Evolutionary conservation across 1,140 invertebrate genomes (phyloP).

Genomic region (Bombus affinis): DNA sequence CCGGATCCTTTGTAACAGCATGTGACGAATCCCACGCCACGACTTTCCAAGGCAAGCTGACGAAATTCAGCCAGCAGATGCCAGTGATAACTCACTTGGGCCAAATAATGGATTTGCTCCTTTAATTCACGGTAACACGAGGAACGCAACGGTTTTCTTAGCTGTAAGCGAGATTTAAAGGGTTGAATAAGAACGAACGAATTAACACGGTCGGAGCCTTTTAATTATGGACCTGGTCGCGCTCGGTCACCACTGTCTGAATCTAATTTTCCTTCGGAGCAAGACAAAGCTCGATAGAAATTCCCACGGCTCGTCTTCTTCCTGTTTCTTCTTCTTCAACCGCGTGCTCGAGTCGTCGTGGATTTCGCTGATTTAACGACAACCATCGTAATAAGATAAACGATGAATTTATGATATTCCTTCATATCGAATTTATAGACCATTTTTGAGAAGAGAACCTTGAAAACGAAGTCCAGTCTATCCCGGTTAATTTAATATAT

Average conservation of each 20-base stretch:
- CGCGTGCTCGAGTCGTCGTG: neutral
- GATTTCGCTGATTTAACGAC: neutral
- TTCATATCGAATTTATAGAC: too few species aligned
- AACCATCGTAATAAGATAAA: neutral
- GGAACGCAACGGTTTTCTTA: neutral
- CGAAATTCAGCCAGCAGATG: slow-evolving; percentile 24
- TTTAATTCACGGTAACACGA: slow-evolving; percentile 59
- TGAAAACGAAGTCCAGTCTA: too few species aligned
- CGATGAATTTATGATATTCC: neutral
- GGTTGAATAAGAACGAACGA: slow-evolving; percentile 59
- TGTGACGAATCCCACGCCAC: neutral
- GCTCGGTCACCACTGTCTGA: slow-evolving; percentile 34
- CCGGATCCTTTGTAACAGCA: neutral
- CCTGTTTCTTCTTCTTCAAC: too few species aligned
- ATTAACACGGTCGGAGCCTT: slow-evolving; percentile 57
- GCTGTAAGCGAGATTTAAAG: slow-evolving; percentile 49
- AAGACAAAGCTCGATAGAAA: neutral
- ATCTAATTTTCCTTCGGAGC: slow-evolving; percentile 31
- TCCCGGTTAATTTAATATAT: too few species aligned
- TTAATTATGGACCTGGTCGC: slow-evolving; percentile 54
- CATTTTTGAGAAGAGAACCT: too few species aligned
- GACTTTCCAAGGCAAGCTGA: neutral
- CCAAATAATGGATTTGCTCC: slow-evolving; percentile 63
- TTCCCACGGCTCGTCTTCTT: slow-evolving; percentile 27
- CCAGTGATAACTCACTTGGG: slow-evolving; percentile 58